Percentiles rank a stretch among this genome's conserved stretches.
Evolutionary conservation across 37 sponge, comb jelly and placozoan species (phyloP).

Genomic region (Diacarnus erythraeanus): DNA sequence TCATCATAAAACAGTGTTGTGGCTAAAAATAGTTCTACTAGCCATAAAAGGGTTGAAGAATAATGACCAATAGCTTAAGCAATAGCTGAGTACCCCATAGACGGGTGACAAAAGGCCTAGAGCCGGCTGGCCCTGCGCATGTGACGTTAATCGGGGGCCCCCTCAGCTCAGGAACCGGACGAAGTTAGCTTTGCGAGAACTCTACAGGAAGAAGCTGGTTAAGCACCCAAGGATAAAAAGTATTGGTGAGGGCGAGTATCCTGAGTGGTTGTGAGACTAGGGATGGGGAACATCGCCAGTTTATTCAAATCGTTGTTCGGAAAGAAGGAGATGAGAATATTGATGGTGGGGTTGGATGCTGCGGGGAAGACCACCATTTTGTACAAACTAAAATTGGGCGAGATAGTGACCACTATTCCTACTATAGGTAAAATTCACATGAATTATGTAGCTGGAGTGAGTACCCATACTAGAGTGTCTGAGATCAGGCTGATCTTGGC

Average conservation of each 20-base stretch:
- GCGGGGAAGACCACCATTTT: conserved; percentile 99
- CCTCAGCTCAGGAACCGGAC: too few species aligned
- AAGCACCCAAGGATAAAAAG: neutral
- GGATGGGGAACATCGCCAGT: conserved; percentile 72
- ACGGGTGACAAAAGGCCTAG: conserved; percentile 2
- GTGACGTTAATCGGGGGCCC: conserved; percentile 44
- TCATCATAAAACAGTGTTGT: too few species aligned
- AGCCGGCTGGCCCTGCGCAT: conserved; percentile 23
- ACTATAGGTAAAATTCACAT: conserved; percentile 86
- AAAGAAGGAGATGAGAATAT: conserved; percentile 98
- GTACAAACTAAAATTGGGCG: conserved; percentile 98
- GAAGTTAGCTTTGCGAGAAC: neutral
- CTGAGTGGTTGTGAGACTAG: neutral
- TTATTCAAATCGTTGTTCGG: conserved; percentile 93
- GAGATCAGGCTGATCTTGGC: too few species aligned
- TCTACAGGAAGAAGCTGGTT: neutral
- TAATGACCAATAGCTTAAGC: conserved; percentile 12
- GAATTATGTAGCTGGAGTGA: too few species aligned
- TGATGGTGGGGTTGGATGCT: conserved; percentile 98
- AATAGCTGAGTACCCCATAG: conserved; percentile 17
- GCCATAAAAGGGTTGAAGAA: conserved; percentile 11
- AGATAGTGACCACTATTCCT: conserved; percentile 98
- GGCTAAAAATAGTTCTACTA: conserved; percentile 6
- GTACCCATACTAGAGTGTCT: too few species aligned
- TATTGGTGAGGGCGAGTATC: neutral